Base-by-base conservation (phyloP, 2,797 vertebrate species). In the Lagothrix lagotricha region DNA sequence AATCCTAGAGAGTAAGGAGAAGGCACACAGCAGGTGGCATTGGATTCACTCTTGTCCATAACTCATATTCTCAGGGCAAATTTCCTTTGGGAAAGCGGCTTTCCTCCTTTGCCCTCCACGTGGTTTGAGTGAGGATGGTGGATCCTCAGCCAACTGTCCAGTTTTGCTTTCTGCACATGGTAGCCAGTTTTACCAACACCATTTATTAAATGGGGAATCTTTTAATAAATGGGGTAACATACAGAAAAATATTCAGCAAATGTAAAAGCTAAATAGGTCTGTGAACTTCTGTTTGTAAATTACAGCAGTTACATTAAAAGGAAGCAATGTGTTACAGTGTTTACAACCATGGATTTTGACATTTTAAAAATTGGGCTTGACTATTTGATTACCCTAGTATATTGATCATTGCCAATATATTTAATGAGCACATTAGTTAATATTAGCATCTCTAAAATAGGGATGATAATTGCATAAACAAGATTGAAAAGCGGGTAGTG, bases 1-100 rank as follows among this genome's bases (percentile, higher is more conserved):
- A 11, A 26, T 36, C 26, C 0, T 6, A 4, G 48, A 28, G 26
- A 58, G 75, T 10, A 19, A 58, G 50, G 81, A 20, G 36, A 80
- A 13, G 5, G 19, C 54, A 52, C 61, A 2, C 0, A 0, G 7
- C 83, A 67, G 2, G 33, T 19, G 44, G 20, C 30, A 33, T 76
- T 48, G 41, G 3, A 12, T 61, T 41, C 20, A n/a, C 39, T 28
- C 41, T 1, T 2, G 7, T 64, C 39, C 7, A 0, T 1, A 33
- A 4, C 30, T 39, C 11, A 20, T 2, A 13, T 14, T 61, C 10
- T 24, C 28, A n/a, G 7, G 9, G 19, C n/a, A 57, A 10, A 10
- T 52, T 79, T 81, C n/a, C 39, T 64, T 67, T 28, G 67, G 54
- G 75, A 86, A 50, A 17, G 36, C 14, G 15, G 1, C 61, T 10